phyloP scores from a whole-genome alignment of 2,888 invertebrate genomes.

The Hecatera dysodea region DNA sequence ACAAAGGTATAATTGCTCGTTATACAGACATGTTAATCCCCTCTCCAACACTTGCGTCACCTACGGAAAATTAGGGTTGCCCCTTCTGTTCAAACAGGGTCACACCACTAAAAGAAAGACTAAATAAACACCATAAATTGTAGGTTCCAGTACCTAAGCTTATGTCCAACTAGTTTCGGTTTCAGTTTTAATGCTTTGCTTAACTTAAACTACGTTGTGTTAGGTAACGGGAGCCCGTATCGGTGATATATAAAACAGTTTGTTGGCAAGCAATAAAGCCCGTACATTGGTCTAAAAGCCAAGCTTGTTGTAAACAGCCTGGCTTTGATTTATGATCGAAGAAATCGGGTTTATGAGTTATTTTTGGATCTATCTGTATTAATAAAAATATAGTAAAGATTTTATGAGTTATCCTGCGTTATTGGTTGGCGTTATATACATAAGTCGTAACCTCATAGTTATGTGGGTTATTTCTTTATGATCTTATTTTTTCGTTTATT shows the following conservation, averaged over 20 bases:
- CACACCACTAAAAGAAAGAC: constrained; percentile 23
- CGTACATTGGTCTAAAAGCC: constrained; percentile 60
- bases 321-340: constrained; percentile 62
- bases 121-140: constrained; percentile 43
- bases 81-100: constrained; percentile 9
- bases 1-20: constrained; percentile 3
- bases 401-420: constrained; percentile 40
- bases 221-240: constrained; percentile 50
- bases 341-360: constrained; percentile 60
- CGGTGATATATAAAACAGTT: constrained; percentile 61
- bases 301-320: constrained; percentile 59
- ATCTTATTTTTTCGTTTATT: constrained; percentile 19
- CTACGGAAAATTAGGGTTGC: constrained; percentile 27
- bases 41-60: constrained; percentile 12
- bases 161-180: constrained; percentile 34
- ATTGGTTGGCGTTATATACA: constrained; percentile 28
- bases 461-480: constrained; percentile 18
- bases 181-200: constrained; percentile 53
- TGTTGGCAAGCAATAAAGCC: constrained; percentile 65
- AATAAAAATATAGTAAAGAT: constrained; percentile 50
- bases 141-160: constrained; percentile 40
- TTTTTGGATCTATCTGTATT: constrained; percentile 49
- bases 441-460: constrained; percentile 21
- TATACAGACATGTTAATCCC: constrained; percentile 18
- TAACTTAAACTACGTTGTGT: constrained; percentile 46